Evolutionary conservation across 1,140 invertebrate genomes (phyloP), one percentile per base, ranked within the genome.

Genomic region (Drosophila setifemur): DNA sequence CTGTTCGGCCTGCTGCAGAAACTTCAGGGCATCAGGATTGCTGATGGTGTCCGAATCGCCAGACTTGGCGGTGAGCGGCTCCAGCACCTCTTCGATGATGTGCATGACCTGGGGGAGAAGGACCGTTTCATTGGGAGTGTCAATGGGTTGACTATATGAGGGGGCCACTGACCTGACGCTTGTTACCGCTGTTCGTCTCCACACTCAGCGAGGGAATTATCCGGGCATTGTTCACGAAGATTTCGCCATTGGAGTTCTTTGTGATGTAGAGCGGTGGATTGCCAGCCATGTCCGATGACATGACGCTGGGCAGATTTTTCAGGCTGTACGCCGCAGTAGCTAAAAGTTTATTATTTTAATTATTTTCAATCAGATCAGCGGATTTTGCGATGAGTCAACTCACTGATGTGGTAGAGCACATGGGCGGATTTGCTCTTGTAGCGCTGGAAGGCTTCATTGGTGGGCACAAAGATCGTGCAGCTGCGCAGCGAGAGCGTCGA

Each of bases 261-360:
- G 95, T 96, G 26, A 97, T 93, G 94, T 95, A 96, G 40, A 97
- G 89, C 2, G 95, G 95, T 1, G 95, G 95, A 91, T 95, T 96
- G 11, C 95, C 95, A 18, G 94, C 94, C 69, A 95, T 91, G 89
- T 96, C 94, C 9, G 95, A 95, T 19, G 93, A 93, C 78, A 96
- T 92, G 1, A 92, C 93, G 14, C 91, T 92, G 58, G 92, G 91
- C 69, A 96, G 91, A 74, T 95, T 93, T 49, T 95, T 93, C 50
- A 94, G 91, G 9, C 92, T 94, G 54, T 93, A 92, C 2, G 95
- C 93, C 55, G 94, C 91, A 71, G 95, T 96, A 21, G 94, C 95
- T 96, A 1, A 91, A 91, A 35, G 29, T 45, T 28, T 39, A 21
- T 72, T 57, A 45, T 54, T 67, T 50, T 33, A 43, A 44, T 74